Conservation (phyloP, 2,113 vertebrate species). For the Elephas maximus region DNA sequence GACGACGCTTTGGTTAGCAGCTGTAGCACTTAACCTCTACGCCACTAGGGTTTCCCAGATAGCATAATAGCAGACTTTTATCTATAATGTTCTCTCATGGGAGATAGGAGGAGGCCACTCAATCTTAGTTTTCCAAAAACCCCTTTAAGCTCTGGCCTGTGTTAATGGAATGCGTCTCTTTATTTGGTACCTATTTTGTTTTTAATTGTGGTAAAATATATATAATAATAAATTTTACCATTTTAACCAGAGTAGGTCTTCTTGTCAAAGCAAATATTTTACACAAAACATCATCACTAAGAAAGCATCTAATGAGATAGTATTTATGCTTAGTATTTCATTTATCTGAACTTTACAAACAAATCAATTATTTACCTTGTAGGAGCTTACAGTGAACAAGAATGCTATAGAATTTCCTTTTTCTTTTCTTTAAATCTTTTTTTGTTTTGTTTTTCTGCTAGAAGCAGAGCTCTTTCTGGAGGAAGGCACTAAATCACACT, state of each 20-base stretch:
- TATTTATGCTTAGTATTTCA: constrained; percentile 68
- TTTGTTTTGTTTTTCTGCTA: constrained; percentile 19
- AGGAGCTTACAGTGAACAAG: constrained; percentile 40
- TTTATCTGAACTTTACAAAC: constrained; percentile 64
- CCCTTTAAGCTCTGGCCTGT: background rate
- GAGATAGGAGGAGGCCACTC: background rate
- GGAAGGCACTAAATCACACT: constrained; percentile 80
- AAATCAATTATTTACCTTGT: constrained; percentile 39
- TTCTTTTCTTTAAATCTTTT: constrained; percentile 58
- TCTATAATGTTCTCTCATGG: background rate
- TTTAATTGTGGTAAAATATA: too few relatives aligned
- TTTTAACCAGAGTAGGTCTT: constrained; percentile 47
- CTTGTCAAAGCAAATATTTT: constrained; percentile 78
- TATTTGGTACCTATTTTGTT: constrained; percentile 2
- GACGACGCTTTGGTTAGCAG: too few relatives aligned
- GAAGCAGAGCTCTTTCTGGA: constrained; percentile 66
- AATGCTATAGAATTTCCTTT: constrained; percentile 11
- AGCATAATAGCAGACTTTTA: background rate
- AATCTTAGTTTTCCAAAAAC: background rate
- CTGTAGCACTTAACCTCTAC: too few relatives aligned
- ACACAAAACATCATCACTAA: constrained; percentile 70
- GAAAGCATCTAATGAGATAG: constrained; percentile 58
- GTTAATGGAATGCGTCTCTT: constrained; percentile 58
- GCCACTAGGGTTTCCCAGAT: too few relatives aligned
- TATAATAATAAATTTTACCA: too few relatives aligned